A percentile compares a stretch with the other conserved stretches of the same genome.
Conservation (phyloP, 2,888 invertebrate genomes). For the Zygothrica quintamaculata region DNA sequence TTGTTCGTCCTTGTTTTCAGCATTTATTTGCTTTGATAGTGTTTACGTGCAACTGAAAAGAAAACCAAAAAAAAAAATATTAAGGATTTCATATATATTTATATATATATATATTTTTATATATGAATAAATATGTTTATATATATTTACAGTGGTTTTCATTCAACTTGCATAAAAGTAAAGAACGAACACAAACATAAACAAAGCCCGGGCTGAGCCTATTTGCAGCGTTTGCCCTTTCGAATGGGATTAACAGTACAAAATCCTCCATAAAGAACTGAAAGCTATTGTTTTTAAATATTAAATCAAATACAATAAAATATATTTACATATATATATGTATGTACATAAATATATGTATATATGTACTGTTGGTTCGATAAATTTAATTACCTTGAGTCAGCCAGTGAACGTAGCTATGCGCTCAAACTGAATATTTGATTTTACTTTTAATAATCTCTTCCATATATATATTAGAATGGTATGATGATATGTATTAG, state of each 20-base stretch:
- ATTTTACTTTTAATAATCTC: no score
- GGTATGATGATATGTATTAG: no score
- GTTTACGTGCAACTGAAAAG: slow-evolving; percentile 46
- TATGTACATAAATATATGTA: no score
- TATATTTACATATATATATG: not conserved
- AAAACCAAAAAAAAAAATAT: slow-evolving; percentile 9
- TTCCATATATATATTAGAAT: no score
- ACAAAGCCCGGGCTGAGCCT: slow-evolving; percentile 27
- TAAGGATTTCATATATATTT: no score
- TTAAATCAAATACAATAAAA: not conserved
- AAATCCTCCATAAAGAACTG: not conserved
- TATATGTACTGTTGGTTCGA: no score
- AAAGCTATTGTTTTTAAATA: not conserved
- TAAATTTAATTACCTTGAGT: no score
- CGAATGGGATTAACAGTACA: slow-evolving; percentile 31
- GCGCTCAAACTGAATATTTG: no score
- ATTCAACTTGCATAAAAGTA: slow-evolving; percentile 26
- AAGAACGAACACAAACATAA: slow-evolving; percentile 26
- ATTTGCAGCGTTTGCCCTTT: slow-evolving; percentile 48
- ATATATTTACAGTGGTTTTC: slow-evolving; percentile 18
- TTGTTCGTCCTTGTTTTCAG: slow-evolving; percentile 20
- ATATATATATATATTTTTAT: no score
- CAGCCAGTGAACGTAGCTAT: no score
- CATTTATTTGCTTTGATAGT: slow-evolving; percentile 54
- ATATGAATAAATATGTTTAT: not conserved